Conservation (phyloP, 2,888 invertebrate species). For the Malacosoma neustria region DNA sequence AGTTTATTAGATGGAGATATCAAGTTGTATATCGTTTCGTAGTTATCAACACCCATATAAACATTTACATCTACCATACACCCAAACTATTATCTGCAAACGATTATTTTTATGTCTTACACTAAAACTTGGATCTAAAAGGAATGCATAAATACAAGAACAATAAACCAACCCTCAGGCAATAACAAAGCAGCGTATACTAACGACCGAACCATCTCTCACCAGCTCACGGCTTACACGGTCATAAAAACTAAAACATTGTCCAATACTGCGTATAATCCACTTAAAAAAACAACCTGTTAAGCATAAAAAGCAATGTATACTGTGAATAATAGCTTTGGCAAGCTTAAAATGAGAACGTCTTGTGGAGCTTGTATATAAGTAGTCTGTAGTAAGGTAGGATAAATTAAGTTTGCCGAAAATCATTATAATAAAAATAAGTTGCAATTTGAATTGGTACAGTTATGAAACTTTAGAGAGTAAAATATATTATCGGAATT, state of each 20-base stretch:
- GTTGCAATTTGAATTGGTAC: no score
- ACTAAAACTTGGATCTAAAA: not conserved
- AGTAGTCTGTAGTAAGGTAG: no score
- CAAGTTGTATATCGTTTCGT: no score
- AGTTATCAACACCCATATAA: no score
- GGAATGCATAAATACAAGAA: slow-evolving; percentile 23
- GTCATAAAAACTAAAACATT: slow-evolving; percentile 48
- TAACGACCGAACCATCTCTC: slow-evolving; percentile 38
- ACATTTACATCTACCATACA: no score
- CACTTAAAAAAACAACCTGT: slow-evolving; percentile 37
- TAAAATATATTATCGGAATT: no score
- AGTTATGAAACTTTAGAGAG: no score
- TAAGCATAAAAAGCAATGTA: slow-evolving; percentile 30
- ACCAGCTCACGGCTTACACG: slow-evolving; percentile 31
- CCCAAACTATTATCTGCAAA: not conserved
- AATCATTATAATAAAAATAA: no score
- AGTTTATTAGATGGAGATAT: no score
- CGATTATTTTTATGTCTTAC: not conserved
- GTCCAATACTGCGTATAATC: slow-evolving; percentile 45
- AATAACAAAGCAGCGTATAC: slow-evolving; percentile 30
- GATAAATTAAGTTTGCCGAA: no score
- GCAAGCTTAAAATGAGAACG: not conserved
- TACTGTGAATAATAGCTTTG: not conserved
- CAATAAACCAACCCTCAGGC: slow-evolving; percentile 35
- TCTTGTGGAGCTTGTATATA: not conserved